A percentile compares a stretch with the other conserved stretches of the same genome.
These are phyloP conservation scores for Lota lota DNA, from an alignment of 2,113 vertebrate species.

Conservation along the genomic window DNA sequence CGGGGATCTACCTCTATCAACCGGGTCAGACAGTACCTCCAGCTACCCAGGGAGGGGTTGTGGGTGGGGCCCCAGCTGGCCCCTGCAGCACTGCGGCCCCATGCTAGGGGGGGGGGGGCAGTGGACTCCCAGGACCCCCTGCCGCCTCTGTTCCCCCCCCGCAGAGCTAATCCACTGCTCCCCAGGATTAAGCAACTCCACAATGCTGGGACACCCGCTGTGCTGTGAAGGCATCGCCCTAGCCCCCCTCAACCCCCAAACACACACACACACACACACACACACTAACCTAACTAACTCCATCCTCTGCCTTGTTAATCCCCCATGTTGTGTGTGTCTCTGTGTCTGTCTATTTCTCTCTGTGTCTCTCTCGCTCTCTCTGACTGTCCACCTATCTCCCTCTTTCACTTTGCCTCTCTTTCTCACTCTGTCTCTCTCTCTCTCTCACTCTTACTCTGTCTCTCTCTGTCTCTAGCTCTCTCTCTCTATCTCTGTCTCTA, in stretches of 20 bases:
- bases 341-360: neutral
- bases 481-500: no score
- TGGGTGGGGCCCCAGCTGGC: no score
- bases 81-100: conserved; percentile 10
- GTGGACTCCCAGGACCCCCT: conserved; percentile 44
- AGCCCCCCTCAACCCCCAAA: conserved; percentile 10
- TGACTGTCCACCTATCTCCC: conserved; percentile 1
- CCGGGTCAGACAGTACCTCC: conserved; percentile 33
- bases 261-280: conserved; percentile 1
- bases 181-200: conserved; percentile 67
- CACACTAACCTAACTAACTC: conserved; percentile 3
- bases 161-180: conserved; percentile 64
- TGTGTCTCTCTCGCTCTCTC: neutral
- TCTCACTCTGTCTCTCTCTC: no score
- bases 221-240: conserved; percentile 44
- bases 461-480: no score
- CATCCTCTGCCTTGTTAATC: no score
- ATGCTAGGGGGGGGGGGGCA: neutral
- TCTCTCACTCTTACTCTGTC: no score
- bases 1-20: no score
- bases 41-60: no score
- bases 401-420: conserved; percentile 10
- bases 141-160: conserved; percentile 37
- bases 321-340: no score
- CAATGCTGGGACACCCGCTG: conserved; percentile 55